Base-by-base conservation (phyloP, 2,797 vertebrate genomes). In the Mallotus villosus region DNA sequence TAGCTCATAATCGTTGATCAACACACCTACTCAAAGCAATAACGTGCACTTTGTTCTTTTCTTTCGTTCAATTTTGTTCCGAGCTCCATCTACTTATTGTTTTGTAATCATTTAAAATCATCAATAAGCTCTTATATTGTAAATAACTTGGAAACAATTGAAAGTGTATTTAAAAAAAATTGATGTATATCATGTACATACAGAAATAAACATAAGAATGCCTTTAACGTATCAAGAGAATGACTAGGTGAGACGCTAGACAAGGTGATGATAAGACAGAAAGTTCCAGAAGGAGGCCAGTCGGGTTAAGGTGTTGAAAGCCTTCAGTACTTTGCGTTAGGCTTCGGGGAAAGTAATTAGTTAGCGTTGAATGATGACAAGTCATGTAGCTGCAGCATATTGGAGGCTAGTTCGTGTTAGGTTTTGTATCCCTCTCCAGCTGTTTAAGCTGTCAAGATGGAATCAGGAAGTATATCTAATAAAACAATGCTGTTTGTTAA, bases 61-160 rank as follows among this genome's bases (percentile, higher is more conserved):
- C 69, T 77, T 81, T 83, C 75, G 59, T 29, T 37, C 11, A 11
- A 72, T 63, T 72, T 67, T 72, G 74, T 74, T 87, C 71, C 68
- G 79, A 85, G 77, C 80, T 80, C 80, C 67, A 78, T 74, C 71
- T 88, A 84, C 82, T 81, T 24, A 12, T 63, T 17, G 73, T 84
- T 84, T 85, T 88, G 80, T 89, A 88, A 86, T 74, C 84, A 83
- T 78, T 81, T 83, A 84, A 86, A 67, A 83, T 87, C 84, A 82
- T 83, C 79, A 86, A 90, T 92, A 92, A 92, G 91, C 92, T 93
- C 85, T 90, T 92, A 85, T 88, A 87, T 90, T 94, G 93, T 94
- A 94, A 92, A 94, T 94, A 94, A 87, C 87, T 76, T 81, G 84
- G 82, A 87, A 85, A 86, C 78, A 77, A 84, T 88, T 82, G 69